phyloP scores from a whole-genome alignment of 2,797 vertebrate genomes.

The Micromesistius poutassou region DNA sequence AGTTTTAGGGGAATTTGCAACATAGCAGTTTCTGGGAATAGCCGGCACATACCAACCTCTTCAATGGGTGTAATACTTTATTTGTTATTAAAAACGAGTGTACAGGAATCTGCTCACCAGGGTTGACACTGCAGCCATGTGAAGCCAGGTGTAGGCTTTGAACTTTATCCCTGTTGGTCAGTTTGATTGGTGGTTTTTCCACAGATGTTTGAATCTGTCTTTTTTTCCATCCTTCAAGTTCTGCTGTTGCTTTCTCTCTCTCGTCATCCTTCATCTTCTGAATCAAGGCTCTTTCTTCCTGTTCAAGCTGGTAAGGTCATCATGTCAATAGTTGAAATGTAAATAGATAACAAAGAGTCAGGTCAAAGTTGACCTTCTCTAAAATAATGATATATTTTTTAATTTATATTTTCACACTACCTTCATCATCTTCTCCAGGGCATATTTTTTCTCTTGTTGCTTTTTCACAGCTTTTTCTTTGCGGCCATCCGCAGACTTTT shows the following conservation, averaged over 20 bases:
- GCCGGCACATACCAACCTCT: background rate
- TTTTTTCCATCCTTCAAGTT: slow-evolving; percentile 81
- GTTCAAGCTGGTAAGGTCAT: slow-evolving; percentile 78
- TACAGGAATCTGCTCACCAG: slow-evolving; percentile 32
- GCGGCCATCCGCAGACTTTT: slow-evolving; percentile 70
- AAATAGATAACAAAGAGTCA: background rate
- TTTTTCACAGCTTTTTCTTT: slow-evolving; percentile 70
- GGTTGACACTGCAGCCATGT: slow-evolving; percentile 6
- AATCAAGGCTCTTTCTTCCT: slow-evolving; percentile 78
- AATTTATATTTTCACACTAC: slow-evolving; percentile 55
- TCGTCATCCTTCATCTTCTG: slow-evolving; percentile 82
- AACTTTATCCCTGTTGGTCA: background rate
- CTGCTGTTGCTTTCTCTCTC: slow-evolving; percentile 71
- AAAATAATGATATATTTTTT: background rate
- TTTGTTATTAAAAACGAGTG: background rate
- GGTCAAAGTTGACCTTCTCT: background rate
- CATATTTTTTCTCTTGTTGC: slow-evolving; percentile 78
- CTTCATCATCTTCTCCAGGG: slow-evolving; percentile 86
- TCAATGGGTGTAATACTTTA: background rate
- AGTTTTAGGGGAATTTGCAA: background rate
- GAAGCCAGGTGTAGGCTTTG: slow-evolving; percentile 27
- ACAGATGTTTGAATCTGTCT: slow-evolving; percentile 56
- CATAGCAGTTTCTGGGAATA: background rate
- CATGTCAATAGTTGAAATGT: background rate
- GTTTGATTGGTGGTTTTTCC: slow-evolving; percentile 33